Evolutionary conservation across 2,888 invertebrate genomes (phyloP), one percentile per base, ranked within the genome.

Genomic region (Cryptosula pallasiana): DNA sequence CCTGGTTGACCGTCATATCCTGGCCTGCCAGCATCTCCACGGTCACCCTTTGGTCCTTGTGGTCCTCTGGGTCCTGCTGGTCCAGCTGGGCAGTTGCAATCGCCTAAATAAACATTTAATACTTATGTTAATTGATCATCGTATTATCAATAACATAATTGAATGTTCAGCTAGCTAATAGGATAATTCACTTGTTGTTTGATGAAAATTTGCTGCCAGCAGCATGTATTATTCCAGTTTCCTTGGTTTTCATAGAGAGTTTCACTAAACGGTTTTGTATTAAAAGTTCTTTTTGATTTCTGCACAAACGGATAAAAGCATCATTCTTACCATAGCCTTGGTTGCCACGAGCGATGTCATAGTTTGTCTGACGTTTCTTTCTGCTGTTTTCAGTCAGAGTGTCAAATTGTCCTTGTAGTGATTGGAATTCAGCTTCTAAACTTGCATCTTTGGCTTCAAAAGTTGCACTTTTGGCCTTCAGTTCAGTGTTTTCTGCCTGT

Each of bases 61-160:
- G 71, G 36, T 63, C 74, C 74, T 71, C 58, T 35, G 23, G 27
- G 36, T 32, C 74, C 74, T 25, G 69, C 34, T 9, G 45, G 35
- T 35, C 74, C 74, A 27, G 55, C 27, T 35, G 72, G 55, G 25
- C 74, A 73, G 57, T 55, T 71, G 55, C 36, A 72, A 23, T 9
- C 27, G 25, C 9, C 20, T 13, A 45, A 45, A 45, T 45, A 45
- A 45, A n/a, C n/a, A n/a, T n/a, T n/a, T n/a, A n/a, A n/a, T n/a
- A n/a, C n/a, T n/a, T n/a, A n/a, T n/a, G n/a, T n/a, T n/a, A n/a
- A n/a, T n/a, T n/a, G n/a, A n/a, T n/a, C n/a, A n/a, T n/a, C n/a
- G n/a, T n/a, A n/a, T n/a, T n/a, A n/a, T n/a, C n/a, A n/a, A n/a
- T n/a, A n/a, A n/a, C n/a, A n/a, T n/a, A n/a, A n/a, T n/a, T n/a